These are phyloP conservation scores for Orthosia gothica DNA, from an alignment of 2,888 invertebrate genomes.

Conservation along the genomic window DNA sequence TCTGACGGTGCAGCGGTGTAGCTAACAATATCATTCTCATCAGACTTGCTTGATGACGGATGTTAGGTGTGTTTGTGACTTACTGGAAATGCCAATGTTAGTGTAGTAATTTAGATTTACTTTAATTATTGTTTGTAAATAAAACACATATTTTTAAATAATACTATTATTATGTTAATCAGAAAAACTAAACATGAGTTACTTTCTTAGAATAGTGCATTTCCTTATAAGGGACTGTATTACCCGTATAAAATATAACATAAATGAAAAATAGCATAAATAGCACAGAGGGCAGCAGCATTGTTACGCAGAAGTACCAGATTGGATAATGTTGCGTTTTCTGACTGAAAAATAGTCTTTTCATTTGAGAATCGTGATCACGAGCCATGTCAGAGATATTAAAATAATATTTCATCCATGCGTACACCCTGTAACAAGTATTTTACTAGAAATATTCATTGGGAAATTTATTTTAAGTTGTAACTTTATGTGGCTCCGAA, in stretches of 20 bases:
- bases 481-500: too few relatives aligned
- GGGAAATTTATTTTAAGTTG: not conserved
- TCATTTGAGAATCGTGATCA: slow-evolving; percentile 2
- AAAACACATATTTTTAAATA: slow-evolving; percentile 44
- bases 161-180: slow-evolving; percentile 34
- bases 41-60: not conserved
- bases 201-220: slow-evolving; percentile 48
- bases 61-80: not conserved
- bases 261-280: slow-evolving; percentile 63
- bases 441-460: not conserved
- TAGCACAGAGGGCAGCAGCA: slow-evolving; percentile 60
- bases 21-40: not conserved
- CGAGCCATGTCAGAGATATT: slow-evolving; percentile 12
- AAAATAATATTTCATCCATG: slow-evolving; percentile 63
- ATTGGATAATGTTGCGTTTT: slow-evolving; percentile 46
- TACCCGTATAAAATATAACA: slow-evolving; percentile 61
- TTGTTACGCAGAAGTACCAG: slow-evolving; percentile 54
- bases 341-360: slow-evolving; percentile 8
- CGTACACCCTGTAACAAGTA: slow-evolving; percentile 59
- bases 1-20: not conserved
- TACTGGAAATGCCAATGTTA: not conserved
- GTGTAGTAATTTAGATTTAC: slow-evolving; percentile 34
- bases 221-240: slow-evolving; percentile 54
- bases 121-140: slow-evolving; percentile 45
- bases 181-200: slow-evolving; percentile 45